Conservation (phyloP, 2,797 vertebrate species). For the Bovichtus diacanthus region DNA sequence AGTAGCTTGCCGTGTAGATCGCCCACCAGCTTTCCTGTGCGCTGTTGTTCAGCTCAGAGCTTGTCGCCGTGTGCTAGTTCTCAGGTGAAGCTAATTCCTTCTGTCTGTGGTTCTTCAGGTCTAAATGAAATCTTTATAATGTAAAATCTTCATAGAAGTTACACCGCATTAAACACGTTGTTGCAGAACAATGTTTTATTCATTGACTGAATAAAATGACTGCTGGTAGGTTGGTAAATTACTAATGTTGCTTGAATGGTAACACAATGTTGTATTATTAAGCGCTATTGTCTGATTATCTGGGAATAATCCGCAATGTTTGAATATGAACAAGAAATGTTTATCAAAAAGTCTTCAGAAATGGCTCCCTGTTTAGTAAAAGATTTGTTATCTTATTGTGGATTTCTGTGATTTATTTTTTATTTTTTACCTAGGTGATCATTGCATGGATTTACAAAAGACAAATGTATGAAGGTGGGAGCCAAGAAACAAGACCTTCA, state of each 20-base stretch:
- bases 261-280: background rate
- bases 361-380: background rate
- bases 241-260: background rate
- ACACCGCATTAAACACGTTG: background rate
- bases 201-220: background rate
- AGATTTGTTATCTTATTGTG: constrained; percentile 9
- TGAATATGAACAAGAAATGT: background rate
- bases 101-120: background rate
- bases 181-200: background rate
- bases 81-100: constrained; percentile 39
- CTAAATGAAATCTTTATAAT: background rate
- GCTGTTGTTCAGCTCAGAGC: constrained; percentile 55
- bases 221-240: constrained; percentile 9
- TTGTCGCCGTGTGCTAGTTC: constrained; percentile 44
- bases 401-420: constrained; percentile 27
- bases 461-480: constrained; percentile 25
- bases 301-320: background rate
- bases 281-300: constrained; percentile 3
- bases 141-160: background rate
- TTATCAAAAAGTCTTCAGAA: background rate
- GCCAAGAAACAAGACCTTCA: constrained; percentile 24
- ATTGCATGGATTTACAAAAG: constrained; percentile 32
- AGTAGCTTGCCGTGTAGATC: background rate
- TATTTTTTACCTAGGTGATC: constrained; percentile 52
- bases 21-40: constrained; percentile 31